Evolutionary conservation across 1,140 invertebrate species (phyloP).

Genomic region (Aphelenchoides besseyi): DNA sequence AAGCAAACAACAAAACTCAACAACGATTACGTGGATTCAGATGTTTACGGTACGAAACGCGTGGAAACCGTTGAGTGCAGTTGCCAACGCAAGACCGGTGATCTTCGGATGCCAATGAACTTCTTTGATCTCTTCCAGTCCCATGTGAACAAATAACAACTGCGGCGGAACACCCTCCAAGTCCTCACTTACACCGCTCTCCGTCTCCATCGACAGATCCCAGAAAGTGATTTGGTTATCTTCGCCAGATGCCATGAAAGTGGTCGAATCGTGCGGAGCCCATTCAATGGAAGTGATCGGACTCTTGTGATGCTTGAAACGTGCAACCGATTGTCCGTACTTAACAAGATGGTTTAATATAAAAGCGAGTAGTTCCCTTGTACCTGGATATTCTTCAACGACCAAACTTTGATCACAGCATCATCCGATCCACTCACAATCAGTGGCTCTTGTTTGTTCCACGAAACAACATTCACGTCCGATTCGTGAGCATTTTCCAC

Average conservation of each 20-base stretch:
- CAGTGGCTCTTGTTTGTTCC: conserved; percentile 81
- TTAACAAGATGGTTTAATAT: conserved; percentile 17
- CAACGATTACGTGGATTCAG: conserved; percentile 65
- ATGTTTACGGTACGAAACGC: conserved; percentile 97
- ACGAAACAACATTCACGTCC: conserved; percentile 95
- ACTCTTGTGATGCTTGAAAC: conserved; percentile 85
- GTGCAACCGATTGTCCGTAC: conserved; percentile 74
- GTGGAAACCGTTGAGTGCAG: conserved; percentile 89
- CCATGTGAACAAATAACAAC: conserved; percentile 94
- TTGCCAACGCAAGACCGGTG: conserved; percentile 86
- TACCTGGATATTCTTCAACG: conserved; percentile 81
- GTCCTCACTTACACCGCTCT: conserved; percentile 64
- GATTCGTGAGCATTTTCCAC: conserved; percentile 78
- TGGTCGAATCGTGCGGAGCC: conserved; percentile 85
- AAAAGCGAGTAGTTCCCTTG: conserved; percentile 43
- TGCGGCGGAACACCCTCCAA: conserved; percentile 79
- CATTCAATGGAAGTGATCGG: conserved; percentile 94
- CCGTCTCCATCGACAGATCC: conserved; percentile 81
- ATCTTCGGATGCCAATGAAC: conserved; percentile 95
- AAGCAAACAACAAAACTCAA: conserved; percentile 14
- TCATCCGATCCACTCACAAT: conserved; percentile 92
- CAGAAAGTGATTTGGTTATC: conserved; percentile 95
- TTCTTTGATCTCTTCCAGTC: conserved; percentile 89
- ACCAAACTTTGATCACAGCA: conserved; percentile 88
- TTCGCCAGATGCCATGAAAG: conserved; percentile 85